phyloP scores from a whole-genome alignment of 2,113 vertebrate species.

The Aspidoscelis tigris region DNA sequence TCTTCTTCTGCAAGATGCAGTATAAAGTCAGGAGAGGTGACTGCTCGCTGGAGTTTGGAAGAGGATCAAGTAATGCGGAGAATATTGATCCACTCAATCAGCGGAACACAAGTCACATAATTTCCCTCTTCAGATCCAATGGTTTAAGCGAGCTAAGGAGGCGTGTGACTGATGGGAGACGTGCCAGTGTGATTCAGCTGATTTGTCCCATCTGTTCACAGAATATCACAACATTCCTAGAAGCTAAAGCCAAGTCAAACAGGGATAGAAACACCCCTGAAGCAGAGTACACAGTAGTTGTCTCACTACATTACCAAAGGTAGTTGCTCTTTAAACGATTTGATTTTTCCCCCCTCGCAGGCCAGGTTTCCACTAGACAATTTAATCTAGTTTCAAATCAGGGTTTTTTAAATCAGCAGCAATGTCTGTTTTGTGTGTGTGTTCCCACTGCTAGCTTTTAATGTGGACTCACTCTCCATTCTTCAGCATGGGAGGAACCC shows the following conservation, averaged over 20 bases:
- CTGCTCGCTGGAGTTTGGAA: neutral
- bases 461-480: too few relatives aligned
- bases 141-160: neutral
- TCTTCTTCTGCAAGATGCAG: neutral
- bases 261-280: neutral
- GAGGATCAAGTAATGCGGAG: neutral
- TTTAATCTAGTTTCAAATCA: too few relatives aligned
- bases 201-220: neutral
- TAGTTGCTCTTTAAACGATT: too few relatives aligned
- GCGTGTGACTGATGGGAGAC: neutral
- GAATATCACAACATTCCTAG: neutral
- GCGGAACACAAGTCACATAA: neutral
- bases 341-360: too few relatives aligned
- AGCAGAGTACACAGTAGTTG: neutral
- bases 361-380: too few relatives aligned
- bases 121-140: constrained; percentile 1
- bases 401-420: too few relatives aligned
- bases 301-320: neutral
- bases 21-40: neutral
- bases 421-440: too few relatives aligned
- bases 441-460: too few relatives aligned
- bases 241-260: neutral
- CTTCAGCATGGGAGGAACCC: too few relatives aligned
- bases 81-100: constrained; percentile 1
- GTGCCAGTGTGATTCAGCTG: neutral